These are phyloP conservation scores for Mnemiopsis leidyi DNA, from an alignment of 37 sponge, comb jelly and placozoan species.

Conservation along the genomic window DNA sequence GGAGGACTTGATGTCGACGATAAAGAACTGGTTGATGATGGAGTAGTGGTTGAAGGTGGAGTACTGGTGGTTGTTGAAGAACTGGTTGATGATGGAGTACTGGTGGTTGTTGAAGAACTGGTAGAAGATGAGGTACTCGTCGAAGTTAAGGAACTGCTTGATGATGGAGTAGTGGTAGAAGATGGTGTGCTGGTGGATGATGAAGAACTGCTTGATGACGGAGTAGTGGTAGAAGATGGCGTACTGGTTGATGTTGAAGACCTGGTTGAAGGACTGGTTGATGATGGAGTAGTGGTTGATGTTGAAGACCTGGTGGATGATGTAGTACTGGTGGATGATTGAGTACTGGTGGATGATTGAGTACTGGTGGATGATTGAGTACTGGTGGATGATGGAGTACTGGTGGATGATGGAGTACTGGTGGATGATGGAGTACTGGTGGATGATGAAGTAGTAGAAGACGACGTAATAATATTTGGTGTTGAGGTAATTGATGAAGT, in stretches of 20 bases:
- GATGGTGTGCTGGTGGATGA: background rate
- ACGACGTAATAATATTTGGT: background rate
- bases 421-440: background rate
- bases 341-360: background rate
- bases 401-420: background rate
- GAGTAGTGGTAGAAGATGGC: background rate
- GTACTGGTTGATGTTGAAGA: background rate
- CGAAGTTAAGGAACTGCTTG: background rate
- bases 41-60: background rate
- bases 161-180: background rate
- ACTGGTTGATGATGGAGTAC: background rate
- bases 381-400: background rate
- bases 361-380: background rate
- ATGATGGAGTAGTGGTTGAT: constrained; percentile 1
- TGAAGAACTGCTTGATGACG: background rate
- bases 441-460: background rate
- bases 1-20: background rate
- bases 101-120: background rate
- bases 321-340: background rate
- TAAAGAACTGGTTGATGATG: background rate
- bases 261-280: background rate
- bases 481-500: background rate
- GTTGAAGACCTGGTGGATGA: background rate
- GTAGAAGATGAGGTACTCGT: background rate
- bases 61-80: background rate